Evolutionary conservation across 2,113 vertebrate species (phyloP).

Genomic region (Himantopus leucocephalus): DNA sequence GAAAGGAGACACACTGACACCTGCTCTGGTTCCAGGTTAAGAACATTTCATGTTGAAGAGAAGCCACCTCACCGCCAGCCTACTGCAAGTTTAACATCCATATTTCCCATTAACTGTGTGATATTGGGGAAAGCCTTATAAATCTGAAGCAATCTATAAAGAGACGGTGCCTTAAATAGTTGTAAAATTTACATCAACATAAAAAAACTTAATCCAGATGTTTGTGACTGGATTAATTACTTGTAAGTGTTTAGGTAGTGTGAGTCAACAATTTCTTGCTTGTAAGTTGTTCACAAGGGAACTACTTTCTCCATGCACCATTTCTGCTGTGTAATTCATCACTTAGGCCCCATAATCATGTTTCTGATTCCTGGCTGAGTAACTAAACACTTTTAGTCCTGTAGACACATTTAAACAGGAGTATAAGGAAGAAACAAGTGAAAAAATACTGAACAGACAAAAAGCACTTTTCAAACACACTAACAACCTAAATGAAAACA

Average conservation of each 20-base stretch:
- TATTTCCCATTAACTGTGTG: background rate
- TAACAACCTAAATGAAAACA: background rate
- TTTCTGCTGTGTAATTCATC: constrained; percentile 36
- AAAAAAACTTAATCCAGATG: constrained; percentile 52
- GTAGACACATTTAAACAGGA: background rate
- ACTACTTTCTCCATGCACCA: constrained; percentile 23
- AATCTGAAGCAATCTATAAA: constrained; percentile 32
- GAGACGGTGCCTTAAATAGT: background rate
- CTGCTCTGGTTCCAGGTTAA: background rate
- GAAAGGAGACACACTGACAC: background rate
- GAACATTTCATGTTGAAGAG: background rate
- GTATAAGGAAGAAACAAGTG: background rate
- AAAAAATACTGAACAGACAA: background rate
- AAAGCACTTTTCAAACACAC: background rate
- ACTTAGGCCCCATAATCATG: background rate
- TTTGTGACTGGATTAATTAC: constrained; percentile 51
- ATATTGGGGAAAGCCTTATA: constrained; percentile 2
- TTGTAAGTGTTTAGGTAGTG: constrained; percentile 6
- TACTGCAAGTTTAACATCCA: background rate
- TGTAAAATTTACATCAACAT: constrained; percentile 47
- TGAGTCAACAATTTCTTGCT: background rate
- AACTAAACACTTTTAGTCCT: background rate
- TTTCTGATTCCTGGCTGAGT: constrained; percentile 35
- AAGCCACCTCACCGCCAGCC: background rate
- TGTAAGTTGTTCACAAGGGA: constrained; percentile 41